Percentiles rank a stretch among this genome's conserved stretches.
Conservation (phyloP, 23 tunicate genomes). For the Phallusia fumigata region DNA sequence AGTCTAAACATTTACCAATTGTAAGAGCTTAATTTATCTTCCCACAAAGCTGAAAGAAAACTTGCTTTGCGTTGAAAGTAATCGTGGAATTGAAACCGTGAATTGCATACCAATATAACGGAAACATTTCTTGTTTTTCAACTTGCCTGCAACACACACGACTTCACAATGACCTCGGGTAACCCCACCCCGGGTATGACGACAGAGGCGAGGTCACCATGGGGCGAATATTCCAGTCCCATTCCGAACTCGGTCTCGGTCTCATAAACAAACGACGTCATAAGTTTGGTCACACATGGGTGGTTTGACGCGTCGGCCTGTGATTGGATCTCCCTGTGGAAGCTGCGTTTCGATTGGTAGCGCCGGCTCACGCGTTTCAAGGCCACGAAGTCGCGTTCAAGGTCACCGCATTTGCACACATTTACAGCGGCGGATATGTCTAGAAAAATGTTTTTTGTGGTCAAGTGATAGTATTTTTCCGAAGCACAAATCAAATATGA, state of each 20-base stretch:
- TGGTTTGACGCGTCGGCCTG: constrained; percentile 1
- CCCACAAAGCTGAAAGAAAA: no score
- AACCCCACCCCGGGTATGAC: constrained; percentile 1
- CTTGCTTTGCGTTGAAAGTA: no score
- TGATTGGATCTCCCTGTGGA: constrained; percentile 4
- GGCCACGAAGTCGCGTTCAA: background rate
- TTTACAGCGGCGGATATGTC: background rate
- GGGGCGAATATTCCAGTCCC: constrained; percentile 9
- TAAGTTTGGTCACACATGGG: constrained; percentile 8
- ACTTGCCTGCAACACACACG: background rate
- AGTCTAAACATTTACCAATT: no score
- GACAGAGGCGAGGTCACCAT: background rate
- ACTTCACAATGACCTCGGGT: constrained; percentile 5
- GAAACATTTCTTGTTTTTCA: no score
- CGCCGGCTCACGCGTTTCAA: background rate
- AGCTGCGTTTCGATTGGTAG: constrained; percentile 5
- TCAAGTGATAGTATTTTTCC: no score
- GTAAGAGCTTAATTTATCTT: no score
- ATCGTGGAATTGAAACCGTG: no score
- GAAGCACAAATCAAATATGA: no score
- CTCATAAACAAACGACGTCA: background rate
- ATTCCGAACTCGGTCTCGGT: background rate
- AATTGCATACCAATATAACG: no score
- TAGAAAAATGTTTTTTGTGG: no score
- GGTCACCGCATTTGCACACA: background rate